Base-by-base conservation (phyloP, 2,888 invertebrate species). In the Oscheius myriophilus region DNA sequence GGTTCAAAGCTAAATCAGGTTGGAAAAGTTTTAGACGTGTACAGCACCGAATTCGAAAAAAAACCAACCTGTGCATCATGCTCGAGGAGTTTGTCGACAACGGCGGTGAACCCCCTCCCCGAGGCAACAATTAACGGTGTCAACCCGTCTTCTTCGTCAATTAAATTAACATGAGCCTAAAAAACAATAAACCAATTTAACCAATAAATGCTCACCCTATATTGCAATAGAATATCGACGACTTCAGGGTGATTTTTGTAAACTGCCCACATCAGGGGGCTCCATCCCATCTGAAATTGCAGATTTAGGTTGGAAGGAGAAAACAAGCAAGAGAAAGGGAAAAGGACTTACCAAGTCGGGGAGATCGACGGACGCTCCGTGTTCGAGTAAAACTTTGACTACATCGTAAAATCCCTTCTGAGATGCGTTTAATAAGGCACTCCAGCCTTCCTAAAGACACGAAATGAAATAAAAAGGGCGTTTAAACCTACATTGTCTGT, bases 261-360 rank as follows among this genome's bases (percentile, higher is more conserved):
- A 11, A 94, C 91, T 0, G 95, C 94, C 97, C 97, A 98, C 92
- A 97, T 94, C 66, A 98, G 90, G 0, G 96, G 91, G 3, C 95
- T 93, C 97, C 97, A 98, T 45, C 94, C 95, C 79, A 95, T 95
- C 72, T 79, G 61, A 58, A 75, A 11, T 51, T 51, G 14, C 3
- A 33, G 33, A 25, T 45, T 39, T 7, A 11, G 3, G 11, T 25
- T 43, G 52, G 18, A 41, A 21, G 9, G 7, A 43, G 53, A 6
- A 33, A 33, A 33, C 4, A 14, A 21, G 9, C n/a, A 64, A n/a
- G n/a, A n/a, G n/a, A n/a, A n/a, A n/a, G n/a, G n/a, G n/a, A n/a
- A n/a, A n/a, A n/a, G n/a, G n/a, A 52, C 53, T 11, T n/a, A 73
- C 73, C 57, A 79, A 65, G 71, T 81, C 80, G 6, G 80, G 79